Base-by-base conservation (phyloP, 2,113 vertebrate species). In the Phasianus colchicus region DNA sequence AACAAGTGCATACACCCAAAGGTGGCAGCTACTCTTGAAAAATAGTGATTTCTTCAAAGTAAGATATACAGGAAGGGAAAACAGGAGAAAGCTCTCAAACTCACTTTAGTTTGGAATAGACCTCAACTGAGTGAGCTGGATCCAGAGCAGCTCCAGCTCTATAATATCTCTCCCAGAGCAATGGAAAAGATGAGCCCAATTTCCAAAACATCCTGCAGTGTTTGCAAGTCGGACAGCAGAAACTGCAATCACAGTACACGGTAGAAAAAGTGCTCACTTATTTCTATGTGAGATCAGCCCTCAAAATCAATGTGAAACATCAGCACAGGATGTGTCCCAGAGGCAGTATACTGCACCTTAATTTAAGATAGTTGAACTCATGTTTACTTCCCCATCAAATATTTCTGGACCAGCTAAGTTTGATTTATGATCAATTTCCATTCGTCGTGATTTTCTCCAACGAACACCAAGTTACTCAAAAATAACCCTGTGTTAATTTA, bases 11-110 rank as follows among this genome's bases (percentile, higher is more conserved):
- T 32, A 47, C 77, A 76, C 50, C 82, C 38, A 40, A 86, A 91
- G 95, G 83, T 82, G 91, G 94, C 14, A 96, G 36, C 72, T 86
- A 73, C 36, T 93, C 76, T 91, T 77, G 58, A 93, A 74, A 93
- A 95, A 65, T 4, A 84, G 15, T 30, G 34, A 72, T 50, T 67
- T 90, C 30, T 34, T 93, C 60, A 80, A 14, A 73, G 67, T 86
- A 67, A 64, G 54, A 83, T 71, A 91, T 75, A 78, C 27, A n/a
- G 52, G 34, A 81, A 22, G 5, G 6, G 9, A 86, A 63, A 94
- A 66, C 40, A 61, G 30, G 58, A 43, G 92, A 73, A 73, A 30
- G 12, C 7, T 47, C 40, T 50, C 24, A 58, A 78, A 93, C 54
- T 64, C 57, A 78, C 69, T 77, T 87, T 50, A 48, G 7, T 87